Evolutionary conservation across 2,113 vertebrate genomes (phyloP).

Genomic region (Phylloscopus trochiloides): DNA sequence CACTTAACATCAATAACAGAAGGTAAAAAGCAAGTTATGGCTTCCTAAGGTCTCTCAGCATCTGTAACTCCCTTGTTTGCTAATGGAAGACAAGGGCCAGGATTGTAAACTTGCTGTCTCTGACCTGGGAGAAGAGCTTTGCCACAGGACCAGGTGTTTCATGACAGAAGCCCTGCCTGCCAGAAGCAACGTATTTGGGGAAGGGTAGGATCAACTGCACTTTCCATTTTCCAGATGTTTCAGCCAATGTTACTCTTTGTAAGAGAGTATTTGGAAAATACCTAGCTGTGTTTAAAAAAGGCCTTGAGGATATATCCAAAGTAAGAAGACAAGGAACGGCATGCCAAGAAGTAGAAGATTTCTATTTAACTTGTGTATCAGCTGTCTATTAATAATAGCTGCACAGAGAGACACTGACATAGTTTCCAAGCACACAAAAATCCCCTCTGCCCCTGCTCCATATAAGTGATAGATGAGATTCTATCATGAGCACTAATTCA

Average conservation of each 20-base stretch:
- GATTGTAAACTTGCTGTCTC: background rate
- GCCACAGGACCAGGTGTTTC: rapidly evolving
- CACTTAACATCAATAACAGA: background rate
- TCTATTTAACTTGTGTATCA: background rate
- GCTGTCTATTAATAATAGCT: background rate
- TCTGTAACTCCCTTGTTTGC: background rate
- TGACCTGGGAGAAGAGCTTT: background rate
- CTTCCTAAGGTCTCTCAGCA: background rate
- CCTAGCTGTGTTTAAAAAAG: background rate
- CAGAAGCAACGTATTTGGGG: rapidly evolving
- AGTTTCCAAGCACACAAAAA: background rate
- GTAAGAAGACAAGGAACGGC: background rate
- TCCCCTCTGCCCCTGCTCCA: background rate
- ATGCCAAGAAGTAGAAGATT: background rate
- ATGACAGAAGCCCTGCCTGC: background rate
- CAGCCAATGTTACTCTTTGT: background rate
- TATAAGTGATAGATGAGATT: background rate
- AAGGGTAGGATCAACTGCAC: background rate
- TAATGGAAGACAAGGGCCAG: background rate
- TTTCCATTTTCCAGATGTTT: background rate
- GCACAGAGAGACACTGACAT: background rate
- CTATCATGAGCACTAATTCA: background rate
- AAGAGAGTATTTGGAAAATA: background rate
- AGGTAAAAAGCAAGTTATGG: background rate
- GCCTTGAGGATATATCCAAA: background rate